Base-by-base conservation (phyloP, 2,797 vertebrate species). In the Enteromius afrohamiltoni region DNA sequence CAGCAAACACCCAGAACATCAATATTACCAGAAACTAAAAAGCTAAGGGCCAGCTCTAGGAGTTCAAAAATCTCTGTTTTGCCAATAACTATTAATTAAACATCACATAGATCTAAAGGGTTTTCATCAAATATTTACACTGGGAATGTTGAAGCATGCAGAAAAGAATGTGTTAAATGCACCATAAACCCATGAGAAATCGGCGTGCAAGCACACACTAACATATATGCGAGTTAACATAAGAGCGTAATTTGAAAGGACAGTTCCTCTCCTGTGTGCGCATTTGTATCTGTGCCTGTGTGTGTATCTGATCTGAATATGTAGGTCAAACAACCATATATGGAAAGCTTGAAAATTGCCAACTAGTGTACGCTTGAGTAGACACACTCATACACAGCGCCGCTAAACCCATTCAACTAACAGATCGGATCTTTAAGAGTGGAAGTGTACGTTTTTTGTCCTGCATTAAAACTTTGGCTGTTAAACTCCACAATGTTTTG, bases 81-180 rank as follows among this genome's bases (percentile, higher is more conserved):
- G 83, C 81, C 83, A 83, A 85, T 74, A 87, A 86, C 83, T 81
- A 89, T 87, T 86, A 86, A 87, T 86, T 86, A 89, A 89, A 87
- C 86, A 89, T 85, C 71, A 80, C 84, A 83, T 45, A 76, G 67
- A 73, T 87, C 85, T 87, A 60, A 82, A 79, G 83, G 60, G 77
- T 75, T 82, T 82, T 79, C 69, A 85, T 86, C 70, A 83, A 83
- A 85, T 83, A 86, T 89, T 81, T 26, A 86, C 34, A 14, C 64
- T 68, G 23, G 21, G 62, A 70, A 80, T 80, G 55, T 80, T 80
- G 45, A 64, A 83, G 62, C 70, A 76, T 53, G 77, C 23, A 26
- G 65, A 45, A 53, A 64, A 83, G 71, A 77, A 71, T 49, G 77
- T 64, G 71, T 62, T 80, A 83, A 85, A 80, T 80, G 62, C 79